Evolutionary conservation across 2,113 vertebrate genomes (phyloP).

Genomic region (Chaetodon trifascialis): DNA sequence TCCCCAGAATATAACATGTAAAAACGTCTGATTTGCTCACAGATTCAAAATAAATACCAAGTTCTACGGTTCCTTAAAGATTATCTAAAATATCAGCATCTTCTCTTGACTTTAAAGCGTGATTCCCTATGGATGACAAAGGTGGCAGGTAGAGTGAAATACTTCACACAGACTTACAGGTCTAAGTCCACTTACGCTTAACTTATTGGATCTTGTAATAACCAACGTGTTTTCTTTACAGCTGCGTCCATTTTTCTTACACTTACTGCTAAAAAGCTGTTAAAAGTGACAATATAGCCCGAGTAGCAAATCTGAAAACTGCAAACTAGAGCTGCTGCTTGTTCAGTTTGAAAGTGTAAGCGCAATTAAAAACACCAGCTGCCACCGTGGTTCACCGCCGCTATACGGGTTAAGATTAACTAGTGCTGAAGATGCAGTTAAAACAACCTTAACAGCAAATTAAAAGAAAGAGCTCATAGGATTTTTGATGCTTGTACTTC

Average conservation of each 20-base stretch:
- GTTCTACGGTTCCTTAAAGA: conserved; percentile 62
- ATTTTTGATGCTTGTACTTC: conserved; percentile 23
- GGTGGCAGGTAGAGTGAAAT: conserved; percentile 33
- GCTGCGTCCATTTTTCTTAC: conserved; percentile 40
- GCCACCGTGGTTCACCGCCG: conserved; percentile 11
- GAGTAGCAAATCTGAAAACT: conserved; percentile 49
- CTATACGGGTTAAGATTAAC: conserved; percentile 49
- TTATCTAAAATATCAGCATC: conserved; percentile 62
- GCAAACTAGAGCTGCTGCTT: conserved; percentile 48
- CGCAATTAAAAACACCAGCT: conserved; percentile 46
- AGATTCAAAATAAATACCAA: conserved; percentile 74
- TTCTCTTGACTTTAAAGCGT: conserved; percentile 69
- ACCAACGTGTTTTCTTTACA: conserved; percentile 44
- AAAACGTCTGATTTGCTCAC: conserved; percentile 41
- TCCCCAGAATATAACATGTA: conserved; percentile 4
- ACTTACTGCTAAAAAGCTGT: conserved; percentile 49
- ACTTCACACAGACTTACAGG: conserved; percentile 58
- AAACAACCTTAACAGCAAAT: conserved; percentile 60
- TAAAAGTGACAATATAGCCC: conserved; percentile 62
- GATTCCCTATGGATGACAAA: conserved; percentile 51
- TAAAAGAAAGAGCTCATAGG: conserved; percentile 16
- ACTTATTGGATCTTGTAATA: conserved; percentile 50
- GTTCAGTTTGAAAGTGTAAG: conserved; percentile 45
- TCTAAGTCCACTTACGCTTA: conserved; percentile 55
- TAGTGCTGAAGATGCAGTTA: conserved; percentile 54